Evolutionary conservation across 1,140 invertebrate species (phyloP), one percentile per base, ranked within the genome.

Genomic region (Bombus waltoni): DNA sequence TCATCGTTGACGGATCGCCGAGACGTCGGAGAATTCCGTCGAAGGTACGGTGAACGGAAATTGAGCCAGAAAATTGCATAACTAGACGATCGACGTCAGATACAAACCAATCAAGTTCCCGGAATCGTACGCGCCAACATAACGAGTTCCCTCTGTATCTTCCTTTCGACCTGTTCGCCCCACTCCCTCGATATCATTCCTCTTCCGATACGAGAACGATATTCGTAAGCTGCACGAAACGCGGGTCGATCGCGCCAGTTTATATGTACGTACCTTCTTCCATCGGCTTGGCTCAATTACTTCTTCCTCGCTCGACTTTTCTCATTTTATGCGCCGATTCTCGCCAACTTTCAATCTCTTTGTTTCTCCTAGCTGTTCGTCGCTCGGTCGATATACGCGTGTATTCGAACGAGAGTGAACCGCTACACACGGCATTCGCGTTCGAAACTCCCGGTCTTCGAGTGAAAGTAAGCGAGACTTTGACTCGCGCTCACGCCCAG

Each of bases 381-480:
- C 32, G 28, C 5, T 9, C n/a, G 28, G 0, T 9, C n/a, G n/a
- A 28, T 4, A 8, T 5, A 9, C 73, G 32, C 44, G 3, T 0
- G 28, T 8, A 53, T 53, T 2, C 38, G 28, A 38, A n/a, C 28
- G 38, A 66, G 66, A 10, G 62, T 28, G 65, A 35, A 68, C 40
- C 57, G 25, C 25, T 40, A 25, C 32, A 44, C 38, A 35, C 28
- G 28, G 28, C 28, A 38, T 22, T 18, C 15, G 32, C 32, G 57
- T 22, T 81, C 70, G 74, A 40, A 40, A 40, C 38, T 40, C 73
- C 42, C 68, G 42, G 13, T 59, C 32, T 32, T 70, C 8, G 42
- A 65, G 88, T 89, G 88, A 89, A 88, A 89, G 88, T 88, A 74
- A 78, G 28, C 35, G 15, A 32, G 70, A 77, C 25, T 38, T n/a